These are phyloP conservation scores for Odontamblyopus rebecca DNA, from an alignment of 2,797 vertebrate species.

Conservation along the genomic window DNA sequence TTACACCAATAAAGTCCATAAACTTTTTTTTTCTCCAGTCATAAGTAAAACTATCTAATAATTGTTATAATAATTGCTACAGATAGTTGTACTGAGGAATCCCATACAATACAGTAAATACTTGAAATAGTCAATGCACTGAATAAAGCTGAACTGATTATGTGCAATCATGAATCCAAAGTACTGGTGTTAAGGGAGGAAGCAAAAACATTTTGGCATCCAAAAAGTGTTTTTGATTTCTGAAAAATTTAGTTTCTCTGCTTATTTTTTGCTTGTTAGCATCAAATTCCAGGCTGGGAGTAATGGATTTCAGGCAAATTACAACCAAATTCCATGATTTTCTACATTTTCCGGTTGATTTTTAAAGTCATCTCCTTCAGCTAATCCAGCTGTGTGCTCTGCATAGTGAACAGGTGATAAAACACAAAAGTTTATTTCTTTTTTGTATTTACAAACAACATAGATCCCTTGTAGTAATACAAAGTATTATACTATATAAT, in stretches of 20 bases:
- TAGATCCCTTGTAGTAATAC: neutral
- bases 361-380: neutral
- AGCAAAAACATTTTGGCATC: slow-evolving; percentile 4
- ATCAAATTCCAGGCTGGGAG: slow-evolving; percentile 14
- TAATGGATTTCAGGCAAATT: slow-evolving; percentile 11
- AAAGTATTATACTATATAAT: no score
- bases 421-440: neutral
- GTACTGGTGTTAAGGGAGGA: neutral
- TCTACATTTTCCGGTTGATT: neutral
- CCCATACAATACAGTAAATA: neutral
- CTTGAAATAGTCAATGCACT: neutral
- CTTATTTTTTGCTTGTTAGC: neutral
- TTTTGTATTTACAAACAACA: neutral
- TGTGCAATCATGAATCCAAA: neutral
- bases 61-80: no score
- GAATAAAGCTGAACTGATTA: neutral
- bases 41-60: no score
- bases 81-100: no score
- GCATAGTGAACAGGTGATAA: neutral
- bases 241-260: neutral
- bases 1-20: no score
- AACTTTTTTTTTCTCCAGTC: no score
- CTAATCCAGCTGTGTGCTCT: neutral
- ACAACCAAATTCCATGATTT: neutral
- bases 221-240: neutral